These are phyloP conservation scores for Coleophora flavipennella DNA, from an alignment of 2,888 invertebrate genomes.

Conservation along the genomic window DNA sequence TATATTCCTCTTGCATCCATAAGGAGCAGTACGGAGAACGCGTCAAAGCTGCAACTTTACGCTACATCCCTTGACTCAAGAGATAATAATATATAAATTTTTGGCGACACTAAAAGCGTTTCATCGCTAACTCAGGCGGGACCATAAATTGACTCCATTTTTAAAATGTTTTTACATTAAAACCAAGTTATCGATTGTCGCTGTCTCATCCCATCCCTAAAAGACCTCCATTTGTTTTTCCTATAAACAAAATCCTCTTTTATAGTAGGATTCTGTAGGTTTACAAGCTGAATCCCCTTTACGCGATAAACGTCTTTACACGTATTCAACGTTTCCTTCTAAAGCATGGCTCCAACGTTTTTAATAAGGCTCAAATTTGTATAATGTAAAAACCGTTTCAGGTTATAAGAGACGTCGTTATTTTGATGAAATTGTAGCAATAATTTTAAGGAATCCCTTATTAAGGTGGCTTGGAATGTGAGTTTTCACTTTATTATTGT, in stretches of 20 bases:
- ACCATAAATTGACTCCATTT: too few species aligned
- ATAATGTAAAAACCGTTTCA: slow-evolving; percentile 6
- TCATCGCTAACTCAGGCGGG: too few species aligned
- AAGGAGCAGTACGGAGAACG: too few species aligned
- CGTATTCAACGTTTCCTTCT: slow-evolving; percentile 20
- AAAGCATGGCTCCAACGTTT: slow-evolving; percentile 11
- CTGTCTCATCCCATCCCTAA: slow-evolving; percentile 24
- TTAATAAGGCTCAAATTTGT: slow-evolving; percentile 21
- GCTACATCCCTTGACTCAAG: too few species aligned
- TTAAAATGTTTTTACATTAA: too few species aligned
- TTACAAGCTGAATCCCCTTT: slow-evolving; percentile 52
- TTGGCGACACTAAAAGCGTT: too few species aligned
- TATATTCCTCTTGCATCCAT: too few species aligned
- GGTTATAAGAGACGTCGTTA: slow-evolving; percentile 14
- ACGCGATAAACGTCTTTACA: slow-evolving; percentile 32
- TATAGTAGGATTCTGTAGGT: slow-evolving; percentile 56
- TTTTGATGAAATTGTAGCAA: slow-evolving; percentile 11
- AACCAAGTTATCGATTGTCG: not conserved
- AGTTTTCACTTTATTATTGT: too few species aligned
- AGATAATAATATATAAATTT: too few species aligned
- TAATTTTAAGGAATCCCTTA: too few species aligned
- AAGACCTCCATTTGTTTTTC: slow-evolving; percentile 54
- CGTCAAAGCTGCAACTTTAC: too few species aligned
- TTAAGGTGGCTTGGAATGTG: too few species aligned
- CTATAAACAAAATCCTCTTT: slow-evolving; percentile 66